phyloP scores from a whole-genome alignment of 1,140 invertebrate species.

The Papilio polyxenes region DNA sequence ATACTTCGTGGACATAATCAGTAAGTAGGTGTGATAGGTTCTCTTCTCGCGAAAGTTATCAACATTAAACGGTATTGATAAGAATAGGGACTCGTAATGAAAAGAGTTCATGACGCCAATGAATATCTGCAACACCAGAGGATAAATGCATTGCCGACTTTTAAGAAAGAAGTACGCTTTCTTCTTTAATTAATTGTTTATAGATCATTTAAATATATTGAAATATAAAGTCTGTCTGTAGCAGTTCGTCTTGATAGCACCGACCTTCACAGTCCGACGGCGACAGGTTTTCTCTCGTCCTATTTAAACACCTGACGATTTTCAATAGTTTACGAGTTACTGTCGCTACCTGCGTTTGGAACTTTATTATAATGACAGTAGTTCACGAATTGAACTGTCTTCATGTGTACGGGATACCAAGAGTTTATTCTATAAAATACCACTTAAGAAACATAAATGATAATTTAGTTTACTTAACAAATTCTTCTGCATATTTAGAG shows the following conservation, averaged over 20 bases:
- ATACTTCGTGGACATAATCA: background rate
- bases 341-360: background rate
- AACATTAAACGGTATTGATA: too few relatives aligned
- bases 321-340: slow-evolving; percentile 27
- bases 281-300: slow-evolving; percentile 37
- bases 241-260: slow-evolving; percentile 2
- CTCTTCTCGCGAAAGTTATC: too few relatives aligned
- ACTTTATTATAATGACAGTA: background rate
- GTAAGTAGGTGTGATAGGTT: too few relatives aligned
- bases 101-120: too few relatives aligned
- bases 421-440: background rate
- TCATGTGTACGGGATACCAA: background rate
- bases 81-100: too few relatives aligned
- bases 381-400: background rate
- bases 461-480: background rate
- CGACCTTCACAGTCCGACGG: slow-evolving; percentile 37
- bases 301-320: slow-evolving; percentile 35
- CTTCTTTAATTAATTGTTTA: background rate
- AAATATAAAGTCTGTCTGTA: background rate
- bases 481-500: background rate
- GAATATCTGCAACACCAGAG: too few relatives aligned
- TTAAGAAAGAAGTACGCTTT: too few relatives aligned
- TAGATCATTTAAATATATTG: background rate
- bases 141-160: too few relatives aligned
- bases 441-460: background rate